A percentile compares a stretch with the other conserved stretches of the same genome.
Conservation (phyloP, 64 coral and sea anemone genomes). For the Acropora tenuis region DNA sequence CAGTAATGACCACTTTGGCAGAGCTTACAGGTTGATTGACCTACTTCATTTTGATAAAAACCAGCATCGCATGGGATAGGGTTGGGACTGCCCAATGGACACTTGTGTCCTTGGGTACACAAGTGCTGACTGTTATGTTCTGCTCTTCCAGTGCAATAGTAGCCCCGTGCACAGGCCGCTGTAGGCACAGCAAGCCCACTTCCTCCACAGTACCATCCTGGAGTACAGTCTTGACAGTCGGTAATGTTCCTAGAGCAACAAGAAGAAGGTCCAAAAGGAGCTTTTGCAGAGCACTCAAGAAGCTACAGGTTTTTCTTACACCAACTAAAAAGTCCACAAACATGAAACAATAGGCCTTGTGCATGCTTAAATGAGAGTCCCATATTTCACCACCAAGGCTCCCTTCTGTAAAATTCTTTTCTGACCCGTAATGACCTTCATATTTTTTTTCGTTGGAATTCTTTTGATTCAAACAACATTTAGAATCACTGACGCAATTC, state of each 20-base stretch:
- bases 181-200: constrained; percentile 70
- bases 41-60: constrained; percentile 77
- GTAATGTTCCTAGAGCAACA: constrained; percentile 72
- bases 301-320: too few relatives aligned
- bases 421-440: too few relatives aligned
- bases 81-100: constrained; percentile 67
- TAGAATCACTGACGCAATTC: too few relatives aligned
- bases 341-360: too few relatives aligned
- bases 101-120: constrained; percentile 82
- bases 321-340: too few relatives aligned
- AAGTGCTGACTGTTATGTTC: constrained; percentile 52
- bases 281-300: too few relatives aligned
- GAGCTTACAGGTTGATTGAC: constrained; percentile 57
- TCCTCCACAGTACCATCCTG: constrained; percentile 90
- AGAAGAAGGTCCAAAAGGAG: not conserved
- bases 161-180: constrained; percentile 71
- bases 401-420: too few relatives aligned
- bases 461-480: too few relatives aligned
- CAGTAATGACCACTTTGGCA: constrained; percentile 86
- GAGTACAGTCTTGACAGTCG: constrained; percentile 85
- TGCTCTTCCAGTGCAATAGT: constrained; percentile 87
- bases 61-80: constrained; percentile 87
- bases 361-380: too few relatives aligned
- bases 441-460: too few relatives aligned
- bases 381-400: too few relatives aligned